These are phyloP conservation scores for Luperina nickerlii DNA, from an alignment of 2,888 invertebrate species.

Conservation along the genomic window DNA sequence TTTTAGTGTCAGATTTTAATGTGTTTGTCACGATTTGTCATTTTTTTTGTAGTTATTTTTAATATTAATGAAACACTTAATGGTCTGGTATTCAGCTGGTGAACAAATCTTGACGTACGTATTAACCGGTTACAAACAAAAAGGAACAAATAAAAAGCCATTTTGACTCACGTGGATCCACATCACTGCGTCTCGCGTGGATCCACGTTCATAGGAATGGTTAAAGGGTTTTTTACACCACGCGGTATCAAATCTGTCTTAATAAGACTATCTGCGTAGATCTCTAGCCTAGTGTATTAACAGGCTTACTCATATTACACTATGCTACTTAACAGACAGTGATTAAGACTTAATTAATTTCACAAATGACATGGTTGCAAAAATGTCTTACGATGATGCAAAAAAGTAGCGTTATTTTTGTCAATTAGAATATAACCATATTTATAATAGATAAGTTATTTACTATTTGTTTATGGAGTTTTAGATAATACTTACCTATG, in stretches of 20 bases:
- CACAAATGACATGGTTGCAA: too few relatives aligned
- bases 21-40: slow-evolving; percentile 16
- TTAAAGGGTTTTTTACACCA: not conserved
- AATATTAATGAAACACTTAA: not conserved
- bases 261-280: not conserved
- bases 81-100: not conserved
- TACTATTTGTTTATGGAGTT: too few relatives aligned
- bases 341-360: not conserved
- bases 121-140: not conserved
- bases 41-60: not conserved
- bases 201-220: not conserved
- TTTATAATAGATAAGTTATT: too few relatives aligned
- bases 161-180: not conserved
- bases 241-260: not conserved
- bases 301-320: too few relatives aligned
- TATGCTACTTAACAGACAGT: not conserved
- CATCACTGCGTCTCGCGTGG: not conserved
- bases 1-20: slow-evolving; percentile 38
- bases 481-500: too few relatives aligned
- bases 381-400: too few relatives aligned
- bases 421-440: too few relatives aligned
- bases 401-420: too few relatives aligned
- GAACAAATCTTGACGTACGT: not conserved
- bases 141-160: not conserved
- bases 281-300: not conserved